Evolutionary conservation across 2,113 vertebrate species (phyloP).

Genomic region (Aptenodytes forsteri): DNA sequence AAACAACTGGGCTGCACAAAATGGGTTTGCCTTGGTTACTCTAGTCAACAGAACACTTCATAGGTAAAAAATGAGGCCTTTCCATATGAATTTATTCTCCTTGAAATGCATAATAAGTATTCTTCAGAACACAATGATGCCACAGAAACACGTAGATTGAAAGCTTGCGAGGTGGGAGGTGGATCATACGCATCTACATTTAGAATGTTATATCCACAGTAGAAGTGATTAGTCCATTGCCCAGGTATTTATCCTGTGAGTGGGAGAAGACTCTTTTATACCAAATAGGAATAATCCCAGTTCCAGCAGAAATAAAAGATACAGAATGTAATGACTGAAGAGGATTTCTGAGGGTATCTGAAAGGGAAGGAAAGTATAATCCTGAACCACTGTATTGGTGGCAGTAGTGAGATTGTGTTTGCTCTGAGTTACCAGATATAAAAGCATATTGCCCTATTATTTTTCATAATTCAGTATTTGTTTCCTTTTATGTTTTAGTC

Average conservation of each 20-base stretch:
- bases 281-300: background rate
- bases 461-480: background rate
- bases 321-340: background rate
- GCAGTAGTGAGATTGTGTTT: background rate
- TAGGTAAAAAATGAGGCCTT: background rate
- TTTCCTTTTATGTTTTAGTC: background rate
- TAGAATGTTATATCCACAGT: background rate
- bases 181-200: background rate
- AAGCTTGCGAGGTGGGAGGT: background rate
- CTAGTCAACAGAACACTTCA: background rate
- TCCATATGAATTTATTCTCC: background rate
- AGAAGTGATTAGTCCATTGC: background rate
- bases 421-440: background rate
- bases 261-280: background rate
- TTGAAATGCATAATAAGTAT: background rate
- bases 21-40: background rate
- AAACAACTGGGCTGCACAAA: background rate
- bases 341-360: background rate
- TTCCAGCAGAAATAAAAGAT: background rate
- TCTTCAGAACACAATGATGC: background rate
- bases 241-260: background rate
- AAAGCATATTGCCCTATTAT: background rate
- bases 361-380: background rate
- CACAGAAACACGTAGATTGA: background rate
- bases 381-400: background rate